Evolutionary conservation across 2,113 vertebrate genomes (phyloP).

Genomic region (Panthera tigris): DNA sequence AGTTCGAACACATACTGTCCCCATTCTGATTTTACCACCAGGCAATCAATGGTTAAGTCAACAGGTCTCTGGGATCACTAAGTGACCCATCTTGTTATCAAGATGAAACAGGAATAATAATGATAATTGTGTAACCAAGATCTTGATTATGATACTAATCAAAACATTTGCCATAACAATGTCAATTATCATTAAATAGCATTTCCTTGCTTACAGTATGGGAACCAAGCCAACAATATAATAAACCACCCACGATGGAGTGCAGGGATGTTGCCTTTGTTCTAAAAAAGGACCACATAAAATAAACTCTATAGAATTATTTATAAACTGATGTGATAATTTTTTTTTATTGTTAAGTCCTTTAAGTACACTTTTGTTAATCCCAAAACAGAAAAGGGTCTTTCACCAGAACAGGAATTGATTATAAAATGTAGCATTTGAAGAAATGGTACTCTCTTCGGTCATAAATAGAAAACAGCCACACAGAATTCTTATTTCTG

Average conservation of each 20-base stretch:
- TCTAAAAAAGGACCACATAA: slow-evolving; percentile 68
- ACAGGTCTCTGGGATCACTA: slow-evolving; percentile 57
- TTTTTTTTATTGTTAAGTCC: neutral
- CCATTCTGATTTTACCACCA: neutral
- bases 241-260: slow-evolving; percentile 75
- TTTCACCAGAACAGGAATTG: slow-evolving; percentile 9
- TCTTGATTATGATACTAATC: slow-evolving; percentile 80
- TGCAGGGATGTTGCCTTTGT: slow-evolving; percentile 42
- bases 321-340: slow-evolving; percentile 64
- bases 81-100: slow-evolving; percentile 75
- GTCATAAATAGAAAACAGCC: neutral
- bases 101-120: slow-evolving; percentile 74
- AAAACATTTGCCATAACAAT: slow-evolving; percentile 79
- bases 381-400: neutral
- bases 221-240: slow-evolving; percentile 72
- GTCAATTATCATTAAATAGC: slow-evolving; percentile 78
- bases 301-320: slow-evolving; percentile 69
- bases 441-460: neutral
- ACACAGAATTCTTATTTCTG: neutral
- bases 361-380: slow-evolving; percentile 46
- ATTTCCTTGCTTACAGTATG: slow-evolving; percentile 74
- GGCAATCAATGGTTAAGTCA: slow-evolving; percentile 58
- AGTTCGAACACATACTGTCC: neutral
- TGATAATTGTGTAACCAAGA: slow-evolving; percentile 75
- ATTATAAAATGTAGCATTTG: neutral